Base-by-base conservation (phyloP, 2,113 vertebrate genomes). In the Romanogobio albipinnatus region DNA sequence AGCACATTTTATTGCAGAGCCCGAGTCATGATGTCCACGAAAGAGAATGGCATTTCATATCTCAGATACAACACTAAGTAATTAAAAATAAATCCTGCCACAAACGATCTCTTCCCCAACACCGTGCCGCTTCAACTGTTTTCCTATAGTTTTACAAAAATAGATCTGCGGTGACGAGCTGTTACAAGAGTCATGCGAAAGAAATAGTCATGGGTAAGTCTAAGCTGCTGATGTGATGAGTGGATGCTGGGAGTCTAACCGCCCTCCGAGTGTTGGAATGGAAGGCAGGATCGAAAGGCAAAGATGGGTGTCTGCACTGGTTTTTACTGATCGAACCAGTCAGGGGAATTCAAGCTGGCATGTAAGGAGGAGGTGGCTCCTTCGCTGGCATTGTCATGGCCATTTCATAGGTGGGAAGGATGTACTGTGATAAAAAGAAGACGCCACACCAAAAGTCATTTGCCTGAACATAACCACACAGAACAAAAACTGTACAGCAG, bases 361-460 rank as follows among this genome's bases (percentile, higher is more conserved):
- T 94, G 92, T 95, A 95, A 47, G 98, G 98, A 85, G 98, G 98
- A 5, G 97, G 98, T 0, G 97, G 96, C 66, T 95, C 95, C 90
- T 96, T 96, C 64, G 97, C 97, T 86, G 98, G 98, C 97, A 99
- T 98, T 94, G 98, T 99, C 94, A 99, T 95, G 1, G 98, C 97
- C 97, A 98, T 99, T 93, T 99, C 98, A 14, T 99, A 99, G 76
- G 96, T 97, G 85, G 98, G 98, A 90, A 99, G 94, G 89, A 98
- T 95, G 88, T 98, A 99, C 98, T 99, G 58, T 3, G 59, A 36
- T 74, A 76, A 85, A 64, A 88, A 76, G n/a, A 83, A 15, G 1
- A 86, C 77, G n/a, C 29, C 29, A 62, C 14, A 75, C 17, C 70
- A 14, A 76, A 7, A 51, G 13, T 36, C 26, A 10, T 36, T 36